phyloP scores from a whole-genome alignment of 2,888 invertebrate species.

The Phaedon cochleariae region DNA sequence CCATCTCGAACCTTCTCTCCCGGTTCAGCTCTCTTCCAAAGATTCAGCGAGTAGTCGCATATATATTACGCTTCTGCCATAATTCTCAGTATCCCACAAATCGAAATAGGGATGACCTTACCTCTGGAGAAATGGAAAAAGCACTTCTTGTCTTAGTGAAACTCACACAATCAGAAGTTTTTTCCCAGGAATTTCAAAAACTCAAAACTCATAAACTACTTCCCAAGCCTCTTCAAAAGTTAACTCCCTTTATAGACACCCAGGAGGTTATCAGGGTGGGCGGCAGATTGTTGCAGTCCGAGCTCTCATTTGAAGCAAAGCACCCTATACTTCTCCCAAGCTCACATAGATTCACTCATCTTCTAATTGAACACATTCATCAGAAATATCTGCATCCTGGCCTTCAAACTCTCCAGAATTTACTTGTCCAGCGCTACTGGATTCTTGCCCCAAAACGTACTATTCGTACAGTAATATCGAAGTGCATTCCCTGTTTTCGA shows the following conservation, averaged over 20 bases:
- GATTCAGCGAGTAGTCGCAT: too few relatives aligned
- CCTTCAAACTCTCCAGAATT: neutral
- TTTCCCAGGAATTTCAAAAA: neutral
- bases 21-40: too few relatives aligned
- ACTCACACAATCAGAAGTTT: neutral
- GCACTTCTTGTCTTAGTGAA: neutral
- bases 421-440: neutral
- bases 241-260: neutral
- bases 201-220: neutral
- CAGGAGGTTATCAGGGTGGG: neutral
- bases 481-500: slow-evolving; percentile 29
- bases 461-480: slow-evolving; percentile 24
- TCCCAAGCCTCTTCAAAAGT: neutral
- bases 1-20: too few relatives aligned
- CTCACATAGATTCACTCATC: neutral
- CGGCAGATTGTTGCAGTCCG: neutral
- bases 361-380: neutral
- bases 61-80: too few relatives aligned
- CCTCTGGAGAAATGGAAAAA: neutral
- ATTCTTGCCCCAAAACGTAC: slow-evolving; percentile 7
- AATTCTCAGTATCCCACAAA: neutral
- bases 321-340: neutral
- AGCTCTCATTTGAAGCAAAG: neutral
- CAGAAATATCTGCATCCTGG: neutral
- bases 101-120: neutral